Evolutionary conservation across 1,140 invertebrate species (phyloP).

Genomic region (Megalonaias nervosa): DNA sequence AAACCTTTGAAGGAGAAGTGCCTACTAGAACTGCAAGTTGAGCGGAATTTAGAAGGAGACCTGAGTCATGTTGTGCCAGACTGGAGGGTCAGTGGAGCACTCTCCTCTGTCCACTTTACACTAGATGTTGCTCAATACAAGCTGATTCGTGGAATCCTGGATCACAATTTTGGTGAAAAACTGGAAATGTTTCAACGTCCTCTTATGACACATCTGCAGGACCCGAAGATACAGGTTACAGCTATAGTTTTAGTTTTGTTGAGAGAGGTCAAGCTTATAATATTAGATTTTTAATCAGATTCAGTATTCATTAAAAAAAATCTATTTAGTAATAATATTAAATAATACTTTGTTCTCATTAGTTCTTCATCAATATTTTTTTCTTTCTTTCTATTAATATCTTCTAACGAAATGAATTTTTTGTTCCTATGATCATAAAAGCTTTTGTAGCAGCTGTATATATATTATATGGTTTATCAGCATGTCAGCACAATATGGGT

Average conservation of each 20-base stretch:
- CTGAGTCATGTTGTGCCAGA: conserved; percentile 85
- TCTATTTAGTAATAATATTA: no score
- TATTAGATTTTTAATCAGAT: no score
- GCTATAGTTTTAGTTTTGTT: background rate
- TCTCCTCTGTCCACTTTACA: conserved; percentile 89
- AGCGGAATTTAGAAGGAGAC: conserved; percentile 86
- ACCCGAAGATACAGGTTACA: conserved; percentile 64
- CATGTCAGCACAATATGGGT: no score
- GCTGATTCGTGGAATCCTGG: conserved; percentile 88
- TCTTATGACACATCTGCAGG: conserved; percentile 66
- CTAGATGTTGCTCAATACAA: conserved; percentile 90
- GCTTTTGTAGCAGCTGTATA: no score
- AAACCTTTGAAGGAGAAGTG: conserved; percentile 84
- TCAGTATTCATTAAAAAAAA: no score
- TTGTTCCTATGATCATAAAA: no score
- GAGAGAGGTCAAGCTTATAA: background rate
- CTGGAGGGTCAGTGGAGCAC: conserved; percentile 85
- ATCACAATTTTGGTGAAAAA: conserved; percentile 93
- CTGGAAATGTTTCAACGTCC: conserved; percentile 78
- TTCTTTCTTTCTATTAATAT: no score
- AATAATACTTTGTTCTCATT: no score
- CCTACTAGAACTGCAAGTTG: conserved; percentile 84
- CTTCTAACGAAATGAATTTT: no score
- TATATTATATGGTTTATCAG: no score
- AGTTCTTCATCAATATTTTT: no score